Conservation (phyloP, 2,888 invertebrate genomes). For the Mimumesa dahlbomi region DNA sequence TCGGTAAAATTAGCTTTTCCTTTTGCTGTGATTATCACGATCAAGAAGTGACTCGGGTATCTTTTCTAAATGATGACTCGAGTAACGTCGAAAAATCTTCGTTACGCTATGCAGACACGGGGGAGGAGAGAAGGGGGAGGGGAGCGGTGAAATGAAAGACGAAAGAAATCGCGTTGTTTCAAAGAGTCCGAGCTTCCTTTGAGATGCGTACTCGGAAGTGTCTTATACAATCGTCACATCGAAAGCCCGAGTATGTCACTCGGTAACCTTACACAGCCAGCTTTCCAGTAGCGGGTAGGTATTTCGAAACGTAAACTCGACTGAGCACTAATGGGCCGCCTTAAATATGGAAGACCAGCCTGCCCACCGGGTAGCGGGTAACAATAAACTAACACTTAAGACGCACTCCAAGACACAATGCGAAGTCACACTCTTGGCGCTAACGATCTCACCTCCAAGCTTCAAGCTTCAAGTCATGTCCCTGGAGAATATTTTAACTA, state of each 20-base stretch:
- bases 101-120: not conserved
- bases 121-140: not conserved
- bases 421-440: constrained; percentile 75
- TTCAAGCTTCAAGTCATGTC: constrained; percentile 41
- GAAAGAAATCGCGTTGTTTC: not conserved
- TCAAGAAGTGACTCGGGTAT: too few relatives aligned
- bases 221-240: not conserved
- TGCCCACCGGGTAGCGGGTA: constrained; percentile 78
- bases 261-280: constrained; percentile 15
- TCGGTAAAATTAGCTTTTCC: constrained; percentile 44
- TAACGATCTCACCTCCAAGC: constrained; percentile 77
- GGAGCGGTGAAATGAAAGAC: not conserved
- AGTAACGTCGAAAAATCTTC: too few relatives aligned
- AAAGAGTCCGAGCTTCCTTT: not conserved
- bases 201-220: not conserved
- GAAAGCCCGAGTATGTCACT: constrained; percentile 3
- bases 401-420: constrained; percentile 75
- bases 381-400: constrained; percentile 79
- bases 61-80: too few relatives aligned
- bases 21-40: too few relatives aligned
- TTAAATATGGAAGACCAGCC: constrained; percentile 74
- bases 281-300: too few relatives aligned
- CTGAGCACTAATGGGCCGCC: constrained; percentile 70
- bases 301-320: constrained; percentile 52
- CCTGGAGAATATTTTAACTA: constrained; percentile 20